phyloP scores from a whole-genome alignment of 2,888 invertebrate genomes.

The Panopea generosa region DNA sequence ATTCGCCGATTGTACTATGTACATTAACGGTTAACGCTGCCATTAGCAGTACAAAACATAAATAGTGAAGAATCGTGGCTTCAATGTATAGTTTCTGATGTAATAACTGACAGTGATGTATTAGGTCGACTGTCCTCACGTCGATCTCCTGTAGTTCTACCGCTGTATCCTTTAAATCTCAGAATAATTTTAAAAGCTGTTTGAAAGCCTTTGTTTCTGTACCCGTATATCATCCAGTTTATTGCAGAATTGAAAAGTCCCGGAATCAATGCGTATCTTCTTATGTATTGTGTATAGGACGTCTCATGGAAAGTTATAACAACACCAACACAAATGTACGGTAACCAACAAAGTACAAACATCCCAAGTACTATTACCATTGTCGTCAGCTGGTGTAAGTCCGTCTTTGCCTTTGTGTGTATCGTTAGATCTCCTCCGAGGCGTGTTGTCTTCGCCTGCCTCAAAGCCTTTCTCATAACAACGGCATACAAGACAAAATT shows the following conservation, averaged over 20 bases:
- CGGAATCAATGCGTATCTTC: constrained; percentile 35
- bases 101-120: too few species aligned
- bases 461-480: constrained; percentile 40
- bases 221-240: constrained; percentile 49
- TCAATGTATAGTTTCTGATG: too few species aligned
- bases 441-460: neutral
- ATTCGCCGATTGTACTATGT: too few species aligned
- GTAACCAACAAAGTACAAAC: constrained; percentile 48
- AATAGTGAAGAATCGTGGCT: too few species aligned
- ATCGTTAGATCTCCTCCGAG: neutral
- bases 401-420: constrained; percentile 17
- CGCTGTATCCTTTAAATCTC: neutral
- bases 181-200: constrained; percentile 36
- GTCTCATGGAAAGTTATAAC: constrained; percentile 36
- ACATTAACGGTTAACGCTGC: too few species aligned
- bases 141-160: too few species aligned
- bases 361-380: constrained; percentile 49
- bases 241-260: constrained; percentile 40
- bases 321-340: constrained; percentile 24
- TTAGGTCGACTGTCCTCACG: too few species aligned
- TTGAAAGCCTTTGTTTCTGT: constrained; percentile 38
- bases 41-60: too few species aligned
- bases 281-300: constrained; percentile 19
- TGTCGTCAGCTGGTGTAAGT: constrained; percentile 36
- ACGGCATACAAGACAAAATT: constrained; percentile 36